These are phyloP conservation scores for Cacatua alba DNA, from an alignment of 2,113 vertebrate genomes.

Conservation along the genomic window DNA sequence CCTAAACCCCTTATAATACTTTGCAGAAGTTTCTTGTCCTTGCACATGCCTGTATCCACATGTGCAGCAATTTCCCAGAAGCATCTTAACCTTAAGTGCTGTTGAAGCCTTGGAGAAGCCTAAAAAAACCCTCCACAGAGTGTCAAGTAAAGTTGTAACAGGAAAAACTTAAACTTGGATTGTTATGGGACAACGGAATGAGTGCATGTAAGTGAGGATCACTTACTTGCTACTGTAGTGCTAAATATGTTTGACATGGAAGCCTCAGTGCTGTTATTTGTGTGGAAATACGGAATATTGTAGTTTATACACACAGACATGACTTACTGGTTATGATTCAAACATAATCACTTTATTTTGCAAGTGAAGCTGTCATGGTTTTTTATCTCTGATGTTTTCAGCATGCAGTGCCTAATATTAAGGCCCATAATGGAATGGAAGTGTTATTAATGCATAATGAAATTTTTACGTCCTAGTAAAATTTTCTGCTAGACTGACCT, in stretches of 20 bases:
- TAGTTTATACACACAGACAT: background rate
- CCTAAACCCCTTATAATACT: constrained; percentile 30
- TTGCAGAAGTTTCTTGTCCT: constrained; percentile 45
- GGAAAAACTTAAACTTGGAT: constrained; percentile 22
- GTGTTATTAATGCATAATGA: background rate
- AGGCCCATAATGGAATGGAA: background rate
- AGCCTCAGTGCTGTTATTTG: background rate
- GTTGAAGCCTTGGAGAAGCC: background rate
- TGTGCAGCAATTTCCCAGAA: background rate
- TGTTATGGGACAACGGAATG: background rate
- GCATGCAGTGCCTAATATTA: background rate
- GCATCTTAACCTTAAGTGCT: background rate
- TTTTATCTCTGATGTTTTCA: background rate
- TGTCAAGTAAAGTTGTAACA: background rate
- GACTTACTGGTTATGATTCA: background rate
- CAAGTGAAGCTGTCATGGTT: background rate
- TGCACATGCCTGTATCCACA: background rate
- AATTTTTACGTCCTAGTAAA: background rate
- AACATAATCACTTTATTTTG: background rate
- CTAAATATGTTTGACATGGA: background rate
- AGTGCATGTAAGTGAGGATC: background rate
- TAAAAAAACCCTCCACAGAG: background rate
- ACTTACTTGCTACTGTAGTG: background rate
- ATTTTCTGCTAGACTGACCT: background rate
- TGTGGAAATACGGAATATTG: background rate